A percentile compares a stretch with the other conserved stretches of the same genome.
Conservation (phyloP, 1,140 invertebrate genomes). For the Pogonomyrmex barbatus region DNA sequence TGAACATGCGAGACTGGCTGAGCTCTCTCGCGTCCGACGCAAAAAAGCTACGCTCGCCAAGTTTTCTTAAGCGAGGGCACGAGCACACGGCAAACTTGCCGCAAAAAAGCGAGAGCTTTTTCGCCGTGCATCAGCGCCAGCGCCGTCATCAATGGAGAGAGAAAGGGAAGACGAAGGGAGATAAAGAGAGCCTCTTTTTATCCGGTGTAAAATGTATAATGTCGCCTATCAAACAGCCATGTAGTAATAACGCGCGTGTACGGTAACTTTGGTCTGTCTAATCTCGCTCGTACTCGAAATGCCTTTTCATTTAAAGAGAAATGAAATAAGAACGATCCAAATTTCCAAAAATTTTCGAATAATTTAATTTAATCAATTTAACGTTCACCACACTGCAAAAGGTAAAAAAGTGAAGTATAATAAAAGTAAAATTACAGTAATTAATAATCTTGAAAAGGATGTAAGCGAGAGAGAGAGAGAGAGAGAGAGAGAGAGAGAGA, state of each 20-base stretch:
- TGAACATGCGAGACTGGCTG: constrained; percentile 39
- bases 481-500: not conserved
- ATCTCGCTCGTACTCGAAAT: not conserved
- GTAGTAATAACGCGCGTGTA: constrained; percentile 47
- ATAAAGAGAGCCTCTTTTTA: constrained; percentile 49
- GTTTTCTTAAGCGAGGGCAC: constrained; percentile 71
- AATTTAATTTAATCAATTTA: not conserved
- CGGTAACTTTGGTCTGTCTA: constrained; percentile 28
- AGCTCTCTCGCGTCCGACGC: constrained; percentile 49
- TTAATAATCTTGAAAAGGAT: not conserved
- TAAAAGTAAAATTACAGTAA: not conserved
- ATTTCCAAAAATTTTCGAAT: not conserved
- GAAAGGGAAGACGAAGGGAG: not conserved
- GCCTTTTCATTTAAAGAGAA: not conserved
- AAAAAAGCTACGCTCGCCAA: constrained; percentile 72
- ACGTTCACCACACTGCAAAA: not conserved
- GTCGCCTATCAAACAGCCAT: constrained; percentile 58
- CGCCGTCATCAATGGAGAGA: constrained; percentile 48
- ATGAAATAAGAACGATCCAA: not conserved
- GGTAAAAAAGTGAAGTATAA: not conserved
- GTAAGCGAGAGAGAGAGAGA: not conserved
- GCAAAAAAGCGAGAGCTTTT: constrained; percentile 70
- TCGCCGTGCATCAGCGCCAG: constrained; percentile 70
- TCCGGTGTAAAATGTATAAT: constrained; percentile 57
- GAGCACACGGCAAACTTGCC: constrained; percentile 71